Evolutionary conservation across 1,140 invertebrate genomes (phyloP).

Genomic region (Zaprionus taronus): DNA sequence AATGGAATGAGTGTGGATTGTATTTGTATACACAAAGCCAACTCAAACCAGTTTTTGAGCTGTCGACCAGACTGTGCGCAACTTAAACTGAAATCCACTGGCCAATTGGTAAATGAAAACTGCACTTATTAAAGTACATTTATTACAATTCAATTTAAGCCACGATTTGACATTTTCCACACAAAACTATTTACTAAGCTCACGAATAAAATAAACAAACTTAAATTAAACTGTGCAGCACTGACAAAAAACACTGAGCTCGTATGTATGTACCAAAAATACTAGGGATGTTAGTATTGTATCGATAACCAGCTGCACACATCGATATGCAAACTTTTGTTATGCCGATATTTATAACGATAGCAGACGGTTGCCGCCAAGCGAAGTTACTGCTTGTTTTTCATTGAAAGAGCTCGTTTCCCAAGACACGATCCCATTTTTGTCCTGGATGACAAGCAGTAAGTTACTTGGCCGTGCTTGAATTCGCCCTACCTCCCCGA

Average conservation of each 20-base stretch:
- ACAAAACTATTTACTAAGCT: conserved; percentile 12
- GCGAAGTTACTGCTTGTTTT: too few species aligned
- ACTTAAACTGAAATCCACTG: conserved; percentile 11
- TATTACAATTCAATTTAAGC: conserved; percentile 7
- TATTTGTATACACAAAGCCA: conserved; percentile 33
- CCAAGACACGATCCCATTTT: too few species aligned
- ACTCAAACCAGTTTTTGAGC: conserved; percentile 48
- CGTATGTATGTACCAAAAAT: conserved; percentile 36
- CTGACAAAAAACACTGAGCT: conserved; percentile 39
- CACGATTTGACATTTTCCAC: not conserved
- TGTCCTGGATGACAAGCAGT: too few species aligned
- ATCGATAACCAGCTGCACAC: not conserved
- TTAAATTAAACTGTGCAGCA: conserved; percentile 38
- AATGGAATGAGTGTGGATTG: conserved; percentile 29
- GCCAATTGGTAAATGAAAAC: conserved; percentile 15
- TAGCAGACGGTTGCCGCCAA: not conserved
- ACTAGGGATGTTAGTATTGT: conserved; percentile 24
- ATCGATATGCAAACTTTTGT: not conserved
- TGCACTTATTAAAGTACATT: not conserved
- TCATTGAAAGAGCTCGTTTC: too few species aligned
- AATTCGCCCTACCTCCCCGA: too few species aligned
- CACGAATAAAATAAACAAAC: conserved; percentile 41
- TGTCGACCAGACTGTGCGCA: conserved; percentile 33
- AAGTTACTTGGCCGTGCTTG: too few species aligned
- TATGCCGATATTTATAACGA: conserved; percentile 2